Evolutionary conservation across 2,797 vertebrate species (phyloP), one percentile per base, ranked within the genome.

Genomic region (Tarsius wallacei): DNA sequence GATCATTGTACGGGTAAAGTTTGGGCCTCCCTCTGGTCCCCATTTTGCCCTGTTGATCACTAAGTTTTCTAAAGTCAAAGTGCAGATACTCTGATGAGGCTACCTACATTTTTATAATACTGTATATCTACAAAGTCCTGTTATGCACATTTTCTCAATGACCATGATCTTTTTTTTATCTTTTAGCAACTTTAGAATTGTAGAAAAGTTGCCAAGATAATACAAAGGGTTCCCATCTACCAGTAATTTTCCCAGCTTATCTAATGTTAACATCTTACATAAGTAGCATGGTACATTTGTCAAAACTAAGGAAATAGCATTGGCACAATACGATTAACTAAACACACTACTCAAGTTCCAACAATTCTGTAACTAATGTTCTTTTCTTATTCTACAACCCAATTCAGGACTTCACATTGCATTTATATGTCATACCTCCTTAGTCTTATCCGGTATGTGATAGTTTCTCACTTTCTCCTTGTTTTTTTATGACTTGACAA

Each of bases 131-230:
- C 33, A 74, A 88, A 95, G 31, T 57, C 28, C 21, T 73, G 12
- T 36, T n/a, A 14, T 6, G 1, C 10, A 11, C 7, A 71, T 88
- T 68, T 26, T 78, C 77, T 96, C 51, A 33, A 21, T 74, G 33
- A n/a, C 61, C 15, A 64, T 7, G 7, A n/a, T 13, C 24, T 10
- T 4, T 16, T 74, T 93, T 94, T 66, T 61, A 33, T 57, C 63
- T 86, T 82, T 55, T 13, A 11, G 64, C 47, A 84, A 82, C 68
- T 73, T 77, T 57, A 59, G 26, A 84, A 82, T 90, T 95, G 68
- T 13, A 73, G 31, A 87, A 16, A 66, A 59, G 16, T 66, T 90
- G 53, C 70, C 14, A 3, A 53, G 11, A 33, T n/a, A 76, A 24
- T 7, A 31, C 5, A 59, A 42, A 47, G 51, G 90, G 21, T 78